phyloP scores from a whole-genome alignment of 2,113 vertebrate species.

The Corythornis madagascariensis region DNA sequence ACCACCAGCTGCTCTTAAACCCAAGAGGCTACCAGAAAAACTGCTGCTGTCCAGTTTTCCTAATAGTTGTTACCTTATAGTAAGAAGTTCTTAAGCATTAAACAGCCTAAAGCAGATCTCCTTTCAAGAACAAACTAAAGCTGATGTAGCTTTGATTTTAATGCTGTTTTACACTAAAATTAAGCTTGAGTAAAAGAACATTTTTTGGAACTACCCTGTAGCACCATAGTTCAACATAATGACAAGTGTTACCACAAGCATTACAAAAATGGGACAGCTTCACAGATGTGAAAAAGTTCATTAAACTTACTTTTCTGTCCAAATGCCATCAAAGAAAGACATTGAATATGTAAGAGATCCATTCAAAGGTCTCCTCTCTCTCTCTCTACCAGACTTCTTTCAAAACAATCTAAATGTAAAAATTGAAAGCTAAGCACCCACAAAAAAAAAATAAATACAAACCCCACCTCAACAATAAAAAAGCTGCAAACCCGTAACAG shows the following conservation, averaged over 20 bases:
- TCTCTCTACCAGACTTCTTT: not conserved
- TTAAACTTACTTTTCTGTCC: too few species aligned
- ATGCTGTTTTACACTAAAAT: not conserved
- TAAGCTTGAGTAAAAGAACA: not conserved
- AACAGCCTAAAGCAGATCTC: not conserved
- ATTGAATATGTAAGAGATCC: not conserved
- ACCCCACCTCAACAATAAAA: not conserved
- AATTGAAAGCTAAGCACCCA: not conserved
- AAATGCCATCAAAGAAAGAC: not conserved
- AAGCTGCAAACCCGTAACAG: not conserved
- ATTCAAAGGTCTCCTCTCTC: not conserved
- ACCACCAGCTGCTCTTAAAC: not conserved
- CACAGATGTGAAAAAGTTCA: too few species aligned
- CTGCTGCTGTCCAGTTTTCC: not conserved
- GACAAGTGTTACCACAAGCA: not conserved
- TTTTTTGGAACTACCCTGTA: not conserved
- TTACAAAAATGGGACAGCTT: not conserved
- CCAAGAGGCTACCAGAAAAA: not conserved
- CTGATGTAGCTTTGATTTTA: not conserved
- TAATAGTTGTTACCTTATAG: not conserved
- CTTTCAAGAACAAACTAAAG: not conserved
- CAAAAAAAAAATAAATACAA: not conserved
- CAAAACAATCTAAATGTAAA: not conserved
- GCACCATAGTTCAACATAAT: not conserved
- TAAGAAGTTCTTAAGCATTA: not conserved